A percentile compares a stretch with the other conserved stretches of the same genome.
Conservation (phyloP, 2,888 invertebrate species). For the Neria commutata region DNA sequence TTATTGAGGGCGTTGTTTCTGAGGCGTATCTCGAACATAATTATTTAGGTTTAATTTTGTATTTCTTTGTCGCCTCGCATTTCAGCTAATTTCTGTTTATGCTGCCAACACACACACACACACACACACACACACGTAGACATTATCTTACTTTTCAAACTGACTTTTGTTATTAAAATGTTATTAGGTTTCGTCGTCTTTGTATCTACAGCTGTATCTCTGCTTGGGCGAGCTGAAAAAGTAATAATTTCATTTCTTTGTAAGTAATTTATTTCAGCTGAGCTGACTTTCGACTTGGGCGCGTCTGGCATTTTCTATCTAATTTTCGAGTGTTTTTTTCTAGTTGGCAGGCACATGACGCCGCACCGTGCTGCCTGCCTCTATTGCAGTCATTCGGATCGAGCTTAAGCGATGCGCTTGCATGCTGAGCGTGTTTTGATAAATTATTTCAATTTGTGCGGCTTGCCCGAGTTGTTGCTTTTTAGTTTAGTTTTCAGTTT, state of each 20-base stretch:
- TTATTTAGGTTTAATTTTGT: not conserved
- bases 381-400: too few relatives aligned
- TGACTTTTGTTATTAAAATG: conserved; percentile 52
- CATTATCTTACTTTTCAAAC: conserved; percentile 26
- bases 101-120: too few relatives aligned
- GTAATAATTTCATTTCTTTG: conserved; percentile 3
- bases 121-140: conserved; percentile 22
- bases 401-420: too few relatives aligned
- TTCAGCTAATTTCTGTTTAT: conserved; percentile 47
- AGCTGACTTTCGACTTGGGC: not conserved
- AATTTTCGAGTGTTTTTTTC: not conserved
- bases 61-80: conserved; percentile 15
- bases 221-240: not conserved
- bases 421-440: conserved; percentile 43
- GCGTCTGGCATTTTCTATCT: not conserved
- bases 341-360: too few relatives aligned
- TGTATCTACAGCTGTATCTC: conserved; percentile 36
- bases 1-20: conserved; percentile 1
- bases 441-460: conserved; percentile 47
- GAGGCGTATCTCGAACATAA: not conserved
- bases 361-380: too few relatives aligned
- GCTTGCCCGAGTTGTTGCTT: conserved; percentile 32
- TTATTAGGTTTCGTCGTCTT: conserved; percentile 54
- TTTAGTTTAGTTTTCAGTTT: conserved; percentile 16
- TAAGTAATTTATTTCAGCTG: not conserved